A percentile compares a stretch with the other conserved stretches of the same genome.
phyloP scores from a whole-genome alignment of 2,113 vertebrate species.

The Sorex araneus region DNA sequence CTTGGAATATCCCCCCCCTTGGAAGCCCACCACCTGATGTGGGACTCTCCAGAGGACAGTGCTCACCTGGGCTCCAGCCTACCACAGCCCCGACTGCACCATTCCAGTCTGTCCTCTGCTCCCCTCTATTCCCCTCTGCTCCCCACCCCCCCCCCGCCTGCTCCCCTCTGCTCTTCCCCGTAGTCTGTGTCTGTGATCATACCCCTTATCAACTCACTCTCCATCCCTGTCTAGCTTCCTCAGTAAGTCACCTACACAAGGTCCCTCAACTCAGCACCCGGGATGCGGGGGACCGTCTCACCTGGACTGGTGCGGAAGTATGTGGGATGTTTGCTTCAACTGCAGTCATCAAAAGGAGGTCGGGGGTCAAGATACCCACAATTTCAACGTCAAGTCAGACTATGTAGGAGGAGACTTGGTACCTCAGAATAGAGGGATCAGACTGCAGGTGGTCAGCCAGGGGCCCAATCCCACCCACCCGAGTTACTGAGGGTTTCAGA shows the following conservation, averaged over 20 bases:
- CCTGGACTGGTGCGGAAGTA: no score
- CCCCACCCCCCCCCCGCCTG: neutral
- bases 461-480: neutral
- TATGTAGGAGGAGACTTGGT: neutral
- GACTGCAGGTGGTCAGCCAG: neutral
- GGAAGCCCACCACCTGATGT: no score
- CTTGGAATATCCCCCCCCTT: no score
- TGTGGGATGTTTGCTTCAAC: neutral
- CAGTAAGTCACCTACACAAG: neutral
- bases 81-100: no score
- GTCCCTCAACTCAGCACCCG: neutral
- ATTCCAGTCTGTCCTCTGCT: no score
- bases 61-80: no score
- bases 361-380: no score
- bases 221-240: neutral
- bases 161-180: neutral
- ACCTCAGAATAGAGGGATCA: neutral
- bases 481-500: neutral
- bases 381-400: neutral
- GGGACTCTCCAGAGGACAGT: no score
- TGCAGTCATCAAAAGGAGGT: no score
- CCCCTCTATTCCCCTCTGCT: no score
- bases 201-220: neutral
- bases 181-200: neutral
- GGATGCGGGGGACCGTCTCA: neutral